phyloP scores from a whole-genome alignment of 1,140 invertebrate species.

The Polypedilum vanderplanki region DNA sequence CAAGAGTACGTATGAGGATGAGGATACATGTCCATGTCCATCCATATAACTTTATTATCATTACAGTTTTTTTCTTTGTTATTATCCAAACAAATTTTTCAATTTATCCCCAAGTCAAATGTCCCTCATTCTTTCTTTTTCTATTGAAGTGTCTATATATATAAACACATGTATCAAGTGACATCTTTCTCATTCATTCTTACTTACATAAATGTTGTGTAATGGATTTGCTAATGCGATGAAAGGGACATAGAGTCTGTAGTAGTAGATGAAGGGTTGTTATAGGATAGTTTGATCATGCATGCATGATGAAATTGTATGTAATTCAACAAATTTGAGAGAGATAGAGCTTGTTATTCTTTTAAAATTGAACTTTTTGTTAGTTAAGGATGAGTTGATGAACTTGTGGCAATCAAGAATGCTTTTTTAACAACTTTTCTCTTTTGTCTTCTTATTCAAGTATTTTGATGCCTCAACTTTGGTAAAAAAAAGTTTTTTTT shows the following conservation, averaged over 20 bases:
- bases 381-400: too few relatives aligned
- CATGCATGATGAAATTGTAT: conserved; percentile 15
- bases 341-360: not conserved
- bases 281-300: not conserved
- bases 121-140: not conserved
- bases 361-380: too few relatives aligned
- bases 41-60: not conserved
- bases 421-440: too few relatives aligned
- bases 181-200: not conserved
- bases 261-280: not conserved
- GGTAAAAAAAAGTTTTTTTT: not conserved
- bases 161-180: not conserved
- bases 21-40: not conserved
- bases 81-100: not conserved
- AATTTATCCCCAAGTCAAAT: not conserved
- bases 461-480: not conserved
- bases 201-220: not conserved
- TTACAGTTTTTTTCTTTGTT: not conserved
- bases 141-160: not conserved
- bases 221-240: conserved; percentile 7
- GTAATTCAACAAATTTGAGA: conserved; percentile 3
- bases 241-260: conserved; percentile 8
- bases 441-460: too few relatives aligned
- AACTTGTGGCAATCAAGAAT: too few relatives aligned
- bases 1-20: not conserved